A percentile compares a stretch with the other conserved stretches of the same genome.
These are phyloP conservation scores for Cantharis rufa DNA, from an alignment of 2,888 invertebrate species.

Conservation along the genomic window DNA sequence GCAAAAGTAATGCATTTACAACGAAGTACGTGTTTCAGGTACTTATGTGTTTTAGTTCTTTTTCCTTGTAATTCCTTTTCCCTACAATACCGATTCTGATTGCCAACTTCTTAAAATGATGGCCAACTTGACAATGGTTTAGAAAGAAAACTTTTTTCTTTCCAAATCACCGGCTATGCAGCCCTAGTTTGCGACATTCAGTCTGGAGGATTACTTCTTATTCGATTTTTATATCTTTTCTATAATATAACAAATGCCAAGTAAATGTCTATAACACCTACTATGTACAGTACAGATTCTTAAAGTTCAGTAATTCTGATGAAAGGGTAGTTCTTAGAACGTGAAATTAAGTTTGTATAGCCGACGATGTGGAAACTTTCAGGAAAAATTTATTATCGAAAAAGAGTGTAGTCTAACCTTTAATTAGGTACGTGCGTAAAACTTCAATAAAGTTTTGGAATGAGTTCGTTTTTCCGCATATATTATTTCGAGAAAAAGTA, in stretches of 20 bases:
- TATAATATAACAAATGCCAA: not conserved
- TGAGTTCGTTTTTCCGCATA: not conserved
- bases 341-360: not conserved
- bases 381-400: not conserved
- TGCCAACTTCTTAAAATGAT: not conserved
- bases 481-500: not conserved
- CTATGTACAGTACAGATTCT: not conserved
- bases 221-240: not conserved
- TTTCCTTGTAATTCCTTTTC: not conserved
- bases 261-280: not conserved
- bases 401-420: not conserved
- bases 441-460: not conserved
- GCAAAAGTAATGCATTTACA: constrained; percentile 12
- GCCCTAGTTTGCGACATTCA: not conserved
- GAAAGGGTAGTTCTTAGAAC: not conserved
- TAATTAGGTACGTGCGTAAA: not conserved
- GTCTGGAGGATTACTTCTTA: not conserved
- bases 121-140: not conserved
- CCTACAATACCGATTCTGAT: not conserved
- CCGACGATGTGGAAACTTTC: not conserved
- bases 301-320: not conserved
- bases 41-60: not conserved
- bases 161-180: not conserved
- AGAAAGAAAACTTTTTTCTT: not conserved
- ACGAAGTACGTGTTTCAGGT: not conserved